Conservation (phyloP, 1,140 invertebrate species). For the Drosophila insularis region DNA sequence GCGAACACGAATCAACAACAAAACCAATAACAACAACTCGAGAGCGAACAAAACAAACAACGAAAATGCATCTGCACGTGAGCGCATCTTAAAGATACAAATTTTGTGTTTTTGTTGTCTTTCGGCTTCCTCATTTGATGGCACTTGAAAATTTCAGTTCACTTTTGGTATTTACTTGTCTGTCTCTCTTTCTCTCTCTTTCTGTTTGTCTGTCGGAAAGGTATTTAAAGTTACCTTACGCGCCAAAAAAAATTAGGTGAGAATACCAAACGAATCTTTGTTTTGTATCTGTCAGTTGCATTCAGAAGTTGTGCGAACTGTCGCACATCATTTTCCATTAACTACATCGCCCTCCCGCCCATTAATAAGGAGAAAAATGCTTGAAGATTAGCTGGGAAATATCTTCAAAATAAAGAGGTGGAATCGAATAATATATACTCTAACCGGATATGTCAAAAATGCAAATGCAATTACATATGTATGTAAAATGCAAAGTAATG, state of each 20-base stretch:
- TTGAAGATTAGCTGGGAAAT: not conserved
- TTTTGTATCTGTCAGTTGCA: conserved; percentile 64
- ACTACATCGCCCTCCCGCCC: not conserved
- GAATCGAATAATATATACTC: not conserved
- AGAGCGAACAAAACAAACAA: conserved; percentile 16
- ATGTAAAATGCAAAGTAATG: no score
- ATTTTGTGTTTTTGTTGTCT: conserved; percentile 34
- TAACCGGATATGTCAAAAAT: not conserved
- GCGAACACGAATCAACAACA: conserved; percentile 18
- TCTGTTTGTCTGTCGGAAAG: conserved; percentile 14
- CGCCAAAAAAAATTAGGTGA: conserved; percentile 71
- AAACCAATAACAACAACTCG: conserved; percentile 33
- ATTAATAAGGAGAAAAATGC: not conserved
- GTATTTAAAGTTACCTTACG: conserved; percentile 68
- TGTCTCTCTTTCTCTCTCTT: not conserved
- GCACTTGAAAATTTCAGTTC: conserved; percentile 25
- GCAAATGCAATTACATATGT: no score
- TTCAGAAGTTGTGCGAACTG: conserved; percentile 63
- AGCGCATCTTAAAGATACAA: conserved; percentile 59
- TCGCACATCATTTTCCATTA: conserved; percentile 60
- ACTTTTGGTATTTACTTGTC: conserved; percentile 51
- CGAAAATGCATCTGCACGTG: conserved; percentile 41
- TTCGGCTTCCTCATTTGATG: conserved; percentile 52
- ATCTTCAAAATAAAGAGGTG: not conserved
- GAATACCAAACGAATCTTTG: conserved; percentile 58